Conservation (phyloP, 1,140 invertebrate species). For the Cryptotermes secundus region DNA sequence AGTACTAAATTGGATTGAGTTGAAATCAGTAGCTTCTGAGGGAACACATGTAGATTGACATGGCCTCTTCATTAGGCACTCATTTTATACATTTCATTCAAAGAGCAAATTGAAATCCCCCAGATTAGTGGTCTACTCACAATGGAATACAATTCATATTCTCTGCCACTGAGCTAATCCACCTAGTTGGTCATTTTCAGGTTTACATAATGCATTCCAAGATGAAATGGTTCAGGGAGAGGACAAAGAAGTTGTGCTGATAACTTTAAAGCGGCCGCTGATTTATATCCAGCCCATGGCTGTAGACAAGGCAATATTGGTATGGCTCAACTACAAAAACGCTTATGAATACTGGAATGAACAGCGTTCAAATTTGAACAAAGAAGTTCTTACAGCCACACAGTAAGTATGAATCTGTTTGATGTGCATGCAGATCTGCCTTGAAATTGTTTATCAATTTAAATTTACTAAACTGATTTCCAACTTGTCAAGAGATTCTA, state of each 20-base stretch:
- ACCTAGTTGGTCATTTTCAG: conserved; percentile 42
- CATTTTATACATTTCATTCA: no score
- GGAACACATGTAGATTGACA: no score
- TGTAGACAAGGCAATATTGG: conserved; percentile 93
- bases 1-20: no score
- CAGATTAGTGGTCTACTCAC: no score
- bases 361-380: conserved; percentile 83
- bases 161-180: no score
- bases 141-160: no score
- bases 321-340: conserved; percentile 98
- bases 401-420: conserved; percentile 56
- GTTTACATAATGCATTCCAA: conserved; percentile 77
- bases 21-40: no score
- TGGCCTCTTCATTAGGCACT: no score
- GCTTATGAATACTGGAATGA: conserved; percentile 99
- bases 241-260: conserved; percentile 92
- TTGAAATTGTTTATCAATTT: no score
- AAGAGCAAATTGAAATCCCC: no score
- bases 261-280: conserved; percentile 85
- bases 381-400: conserved; percentile 80
- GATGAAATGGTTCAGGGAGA: conserved; percentile 87
- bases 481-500: no score
- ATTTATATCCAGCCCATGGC: conserved; percentile 95
- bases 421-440: not conserved
- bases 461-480: no score